Percentiles rank a stretch among this genome's conserved stretches.
Evolutionary conservation across 2,113 vertebrate genomes (phyloP).

Genomic region (Rynchops niger): DNA sequence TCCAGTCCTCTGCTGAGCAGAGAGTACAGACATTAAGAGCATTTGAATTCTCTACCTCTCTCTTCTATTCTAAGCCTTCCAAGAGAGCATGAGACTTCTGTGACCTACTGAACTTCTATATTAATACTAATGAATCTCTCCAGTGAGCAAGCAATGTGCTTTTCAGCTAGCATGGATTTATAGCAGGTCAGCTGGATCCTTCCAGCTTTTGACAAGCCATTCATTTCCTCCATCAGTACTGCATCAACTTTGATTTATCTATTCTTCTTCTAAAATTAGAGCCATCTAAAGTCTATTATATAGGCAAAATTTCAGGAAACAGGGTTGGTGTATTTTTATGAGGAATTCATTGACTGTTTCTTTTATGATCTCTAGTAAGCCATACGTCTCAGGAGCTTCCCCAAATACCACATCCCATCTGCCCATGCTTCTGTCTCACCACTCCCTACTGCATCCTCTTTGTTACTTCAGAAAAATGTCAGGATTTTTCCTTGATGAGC

Average conservation of each 20-base stretch:
- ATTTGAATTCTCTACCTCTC: slow-evolving; percentile 19
- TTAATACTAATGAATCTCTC: slow-evolving; percentile 40
- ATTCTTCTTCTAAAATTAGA: neutral
- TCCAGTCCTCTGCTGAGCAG: neutral
- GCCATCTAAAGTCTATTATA: neutral
- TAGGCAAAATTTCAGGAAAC: neutral
- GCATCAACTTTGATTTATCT: neutral
- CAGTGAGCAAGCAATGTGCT: neutral
- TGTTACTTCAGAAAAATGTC: neutral
- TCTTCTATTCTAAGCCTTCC: slow-evolving; percentile 21
- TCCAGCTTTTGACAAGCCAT: neutral
- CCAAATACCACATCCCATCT: neutral
- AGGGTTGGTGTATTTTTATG: neutral
- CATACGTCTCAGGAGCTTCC: neutral
- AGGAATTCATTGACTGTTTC: neutral
- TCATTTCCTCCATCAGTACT: neutral
- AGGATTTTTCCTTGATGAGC: neutral
- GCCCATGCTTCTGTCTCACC: neutral
- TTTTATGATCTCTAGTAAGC: neutral
- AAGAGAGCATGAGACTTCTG: neutral
- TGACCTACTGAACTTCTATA: slow-evolving; percentile 52
- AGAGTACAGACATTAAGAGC: neutral
- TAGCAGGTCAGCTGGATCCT: neutral
- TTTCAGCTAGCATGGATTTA: neutral
- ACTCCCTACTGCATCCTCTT: neutral